Evolutionary conservation across 2,888 invertebrate species (phyloP).

Genomic region (Chrysomela aeneicollis): DNA sequence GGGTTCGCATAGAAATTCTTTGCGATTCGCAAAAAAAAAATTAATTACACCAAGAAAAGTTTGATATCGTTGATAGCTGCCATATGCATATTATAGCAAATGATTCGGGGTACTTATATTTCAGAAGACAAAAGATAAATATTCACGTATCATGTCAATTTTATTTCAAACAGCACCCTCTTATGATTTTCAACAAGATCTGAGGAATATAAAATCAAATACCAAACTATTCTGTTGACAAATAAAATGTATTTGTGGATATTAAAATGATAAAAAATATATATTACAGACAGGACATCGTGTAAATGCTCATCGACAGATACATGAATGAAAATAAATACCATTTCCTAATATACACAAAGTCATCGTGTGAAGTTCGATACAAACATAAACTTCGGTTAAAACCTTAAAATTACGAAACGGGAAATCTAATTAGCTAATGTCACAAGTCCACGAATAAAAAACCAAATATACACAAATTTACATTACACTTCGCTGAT

Average conservation of each 20-base stretch:
- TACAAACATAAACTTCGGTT: constrained; percentile 34
- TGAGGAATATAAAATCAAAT: too few species aligned
- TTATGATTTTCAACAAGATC: too few species aligned
- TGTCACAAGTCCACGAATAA: constrained; percentile 3
- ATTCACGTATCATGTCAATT: too few species aligned
- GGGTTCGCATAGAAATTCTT: too few species aligned
- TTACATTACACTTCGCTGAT: constrained; percentile 31
- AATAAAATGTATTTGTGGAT: not conserved
- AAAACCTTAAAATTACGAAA: constrained; percentile 36
- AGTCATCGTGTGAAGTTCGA: constrained; percentile 32
- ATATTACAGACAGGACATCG: constrained; percentile 35
- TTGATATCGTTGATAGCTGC: too few species aligned
- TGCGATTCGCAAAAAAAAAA: too few species aligned
- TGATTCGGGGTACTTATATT: too few species aligned
- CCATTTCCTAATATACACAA: constrained; percentile 38
- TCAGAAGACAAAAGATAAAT: too few species aligned
- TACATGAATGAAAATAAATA: constrained; percentile 43
- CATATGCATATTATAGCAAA: too few species aligned
- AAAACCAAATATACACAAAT: constrained; percentile 38
- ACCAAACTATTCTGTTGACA: not conserved
- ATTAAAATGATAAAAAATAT: constrained; percentile 32
- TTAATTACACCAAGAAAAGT: too few species aligned
- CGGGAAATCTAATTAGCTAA: constrained; percentile 17
- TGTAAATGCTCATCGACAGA: constrained; percentile 45
- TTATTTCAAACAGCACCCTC: too few species aligned